Percentiles rank a stretch among this genome's conserved stretches.
phyloP scores from a whole-genome alignment of 2,888 invertebrate species.

The Hydrotaea diabolus region DNA sequence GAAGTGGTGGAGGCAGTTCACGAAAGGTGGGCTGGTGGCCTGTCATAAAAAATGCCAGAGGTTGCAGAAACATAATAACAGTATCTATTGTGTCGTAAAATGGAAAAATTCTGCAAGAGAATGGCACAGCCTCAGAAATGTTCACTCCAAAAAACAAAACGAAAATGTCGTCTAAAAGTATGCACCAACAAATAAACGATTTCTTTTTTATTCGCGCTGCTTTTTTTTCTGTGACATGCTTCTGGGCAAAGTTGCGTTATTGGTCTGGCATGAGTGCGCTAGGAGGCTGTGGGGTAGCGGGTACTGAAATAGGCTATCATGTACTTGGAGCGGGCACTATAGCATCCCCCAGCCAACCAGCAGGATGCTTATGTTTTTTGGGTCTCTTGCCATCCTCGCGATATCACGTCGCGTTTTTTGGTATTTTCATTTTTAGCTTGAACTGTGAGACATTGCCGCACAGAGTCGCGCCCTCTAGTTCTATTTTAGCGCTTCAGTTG shows the following conservation, averaged over 20 bases:
- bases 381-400: slow-evolving; percentile 12
- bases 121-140: not conserved
- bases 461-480: not conserved
- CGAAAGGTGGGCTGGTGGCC: not conserved
- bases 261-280: not conserved
- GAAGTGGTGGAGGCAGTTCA: not conserved
- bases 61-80: slow-evolving; percentile 29
- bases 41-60: slow-evolving; percentile 7
- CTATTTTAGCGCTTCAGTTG: slow-evolving; percentile 15
- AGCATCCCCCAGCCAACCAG: not conserved
- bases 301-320: not conserved
- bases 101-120: slow-evolving; percentile 11
- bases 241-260: slow-evolving; percentile 14
- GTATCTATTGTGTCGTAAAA: slow-evolving; percentile 35
- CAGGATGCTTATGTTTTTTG: slow-evolving; percentile 38
- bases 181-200: slow-evolving; percentile 49
- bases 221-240: not conserved
- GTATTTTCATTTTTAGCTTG: slow-evolving; percentile 45
- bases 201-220: too few species aligned
- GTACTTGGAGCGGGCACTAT: not conserved
- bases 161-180: slow-evolving; percentile 38
- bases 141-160: slow-evolving; percentile 12
- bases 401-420: slow-evolving; percentile 47
- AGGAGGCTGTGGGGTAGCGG: not conserved
- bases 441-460: slow-evolving; percentile 25